Percentiles rank a stretch among this genome's conserved stretches.
These are phyloP conservation scores for Grammomys surdaster DNA, from an alignment of 2,113 vertebrate genomes.

Conservation along the genomic window DNA sequence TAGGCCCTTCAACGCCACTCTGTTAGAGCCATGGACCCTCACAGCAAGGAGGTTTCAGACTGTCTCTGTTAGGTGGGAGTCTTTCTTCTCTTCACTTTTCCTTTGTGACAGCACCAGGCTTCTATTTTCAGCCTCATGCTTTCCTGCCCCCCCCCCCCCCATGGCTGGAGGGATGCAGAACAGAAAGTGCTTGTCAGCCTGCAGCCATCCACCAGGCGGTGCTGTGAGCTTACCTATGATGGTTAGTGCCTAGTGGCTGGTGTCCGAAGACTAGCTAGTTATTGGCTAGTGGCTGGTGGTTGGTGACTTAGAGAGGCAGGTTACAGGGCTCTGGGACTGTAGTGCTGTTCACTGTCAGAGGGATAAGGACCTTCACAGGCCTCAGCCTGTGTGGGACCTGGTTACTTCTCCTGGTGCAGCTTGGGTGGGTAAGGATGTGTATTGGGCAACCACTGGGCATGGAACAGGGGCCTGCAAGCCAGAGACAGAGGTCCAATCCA, in stretches of 20 bases:
- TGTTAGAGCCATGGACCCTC: fast-evolving
- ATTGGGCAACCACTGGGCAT: background rate
- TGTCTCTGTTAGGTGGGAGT: fast-evolving
- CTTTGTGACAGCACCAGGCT: background rate
- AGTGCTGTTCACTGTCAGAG: background rate
- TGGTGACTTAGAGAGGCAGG: background rate
- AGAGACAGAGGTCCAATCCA: background rate
- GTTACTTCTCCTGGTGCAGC: background rate
- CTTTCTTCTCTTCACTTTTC: background rate
- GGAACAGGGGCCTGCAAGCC: background rate
- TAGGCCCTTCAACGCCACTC: too few relatives aligned
- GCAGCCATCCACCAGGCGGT: background rate
- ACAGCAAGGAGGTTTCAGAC: background rate
- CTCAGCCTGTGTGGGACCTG: background rate
- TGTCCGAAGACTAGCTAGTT: background rate
- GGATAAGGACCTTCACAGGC: background rate
- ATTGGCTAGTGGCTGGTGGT: background rate
- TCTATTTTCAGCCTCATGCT: background rate
- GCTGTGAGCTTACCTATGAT: background rate
- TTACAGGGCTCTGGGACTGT: background rate
- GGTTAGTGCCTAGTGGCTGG: background rate
- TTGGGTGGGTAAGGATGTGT: fast-evolving
- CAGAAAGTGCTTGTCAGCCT: fast-evolving
- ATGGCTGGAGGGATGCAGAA: too few relatives aligned
- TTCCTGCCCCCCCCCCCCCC: background rate